Percentiles rank a stretch among this genome's conserved stretches.
Evolutionary conservation across 1,140 invertebrate species (phyloP).

Genomic region (Magallana angulata): DNA sequence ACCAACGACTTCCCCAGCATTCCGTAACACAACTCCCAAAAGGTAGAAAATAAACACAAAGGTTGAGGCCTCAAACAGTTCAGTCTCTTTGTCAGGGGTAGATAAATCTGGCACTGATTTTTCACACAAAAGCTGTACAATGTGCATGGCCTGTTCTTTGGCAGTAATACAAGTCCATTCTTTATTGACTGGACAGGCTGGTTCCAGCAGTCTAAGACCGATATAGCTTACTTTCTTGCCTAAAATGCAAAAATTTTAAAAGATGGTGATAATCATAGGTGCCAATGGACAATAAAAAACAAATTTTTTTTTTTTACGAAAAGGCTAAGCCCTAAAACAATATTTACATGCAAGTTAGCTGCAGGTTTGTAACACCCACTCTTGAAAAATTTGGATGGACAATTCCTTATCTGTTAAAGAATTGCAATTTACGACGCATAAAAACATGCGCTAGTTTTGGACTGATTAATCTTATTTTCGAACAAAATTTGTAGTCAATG

Average conservation of each 20-base stretch:
- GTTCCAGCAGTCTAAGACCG: constrained; percentile 87
- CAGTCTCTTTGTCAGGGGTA: constrained; percentile 48
- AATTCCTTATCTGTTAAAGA: too few species aligned
- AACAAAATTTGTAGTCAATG: too few species aligned
- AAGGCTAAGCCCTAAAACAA: too few species aligned
- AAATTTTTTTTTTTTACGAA: too few species aligned
- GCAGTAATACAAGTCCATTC: constrained; percentile 89
- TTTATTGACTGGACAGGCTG: constrained; percentile 88
- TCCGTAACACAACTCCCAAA: constrained; percentile 84
- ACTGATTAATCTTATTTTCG: too few species aligned
- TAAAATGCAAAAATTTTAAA: constrained; percentile 50
- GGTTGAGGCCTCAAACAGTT: constrained; percentile 84
- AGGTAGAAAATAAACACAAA: constrained; percentile 92
- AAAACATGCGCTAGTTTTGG: too few species aligned
- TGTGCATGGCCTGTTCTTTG: constrained; percentile 82
- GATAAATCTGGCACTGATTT: constrained; percentile 76
- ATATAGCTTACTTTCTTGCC: constrained; percentile 84
- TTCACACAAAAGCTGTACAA: constrained; percentile 83
- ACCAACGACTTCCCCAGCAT: constrained; percentile 65
- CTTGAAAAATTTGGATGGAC: too few species aligned
- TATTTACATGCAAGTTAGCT: too few species aligned
- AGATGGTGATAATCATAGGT: too few species aligned
- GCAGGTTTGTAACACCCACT: too few species aligned
- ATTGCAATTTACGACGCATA: too few species aligned
- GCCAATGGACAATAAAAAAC: too few species aligned